These are phyloP conservation scores for Aramus guarauna DNA, from an alignment of 2,113 vertebrate species.

Conservation along the genomic window DNA sequence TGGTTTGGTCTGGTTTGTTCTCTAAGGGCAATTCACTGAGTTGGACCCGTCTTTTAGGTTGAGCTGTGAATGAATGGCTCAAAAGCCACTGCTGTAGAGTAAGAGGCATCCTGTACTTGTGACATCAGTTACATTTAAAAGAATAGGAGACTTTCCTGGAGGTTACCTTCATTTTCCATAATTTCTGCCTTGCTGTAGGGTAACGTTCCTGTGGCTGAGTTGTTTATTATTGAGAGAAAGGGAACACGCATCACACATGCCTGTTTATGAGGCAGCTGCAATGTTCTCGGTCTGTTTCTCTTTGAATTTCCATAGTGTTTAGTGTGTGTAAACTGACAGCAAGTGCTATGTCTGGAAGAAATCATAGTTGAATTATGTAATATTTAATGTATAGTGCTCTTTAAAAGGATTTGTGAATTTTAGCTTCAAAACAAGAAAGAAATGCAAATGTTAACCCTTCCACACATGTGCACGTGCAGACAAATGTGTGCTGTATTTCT, in stretches of 20 bases:
- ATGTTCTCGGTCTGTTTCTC: not conserved
- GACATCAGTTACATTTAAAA: not conserved
- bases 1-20: not conserved
- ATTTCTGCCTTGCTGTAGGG: not conserved
- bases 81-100: not conserved
- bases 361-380: not conserved
- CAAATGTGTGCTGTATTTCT: not conserved
- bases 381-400: not conserved
- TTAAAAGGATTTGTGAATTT: not conserved
- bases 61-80: not conserved
- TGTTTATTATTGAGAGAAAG: not conserved
- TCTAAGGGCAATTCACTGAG: not conserved
- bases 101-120: not conserved
- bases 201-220: not conserved
- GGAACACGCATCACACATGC: rapidly evolving
- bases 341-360: not conserved
- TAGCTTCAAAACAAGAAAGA: not conserved
- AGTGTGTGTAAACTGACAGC: not conserved
- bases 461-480: not conserved
- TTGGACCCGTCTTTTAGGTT: not conserved
- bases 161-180: not conserved
- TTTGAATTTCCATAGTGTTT: not conserved
- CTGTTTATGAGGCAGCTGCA: not conserved
- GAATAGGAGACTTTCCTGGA: not conserved
- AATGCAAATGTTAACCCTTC: not conserved